These are phyloP conservation scores for Gorsachius goisagi DNA, from an alignment of 2,113 vertebrate genomes.

Conservation along the genomic window DNA sequence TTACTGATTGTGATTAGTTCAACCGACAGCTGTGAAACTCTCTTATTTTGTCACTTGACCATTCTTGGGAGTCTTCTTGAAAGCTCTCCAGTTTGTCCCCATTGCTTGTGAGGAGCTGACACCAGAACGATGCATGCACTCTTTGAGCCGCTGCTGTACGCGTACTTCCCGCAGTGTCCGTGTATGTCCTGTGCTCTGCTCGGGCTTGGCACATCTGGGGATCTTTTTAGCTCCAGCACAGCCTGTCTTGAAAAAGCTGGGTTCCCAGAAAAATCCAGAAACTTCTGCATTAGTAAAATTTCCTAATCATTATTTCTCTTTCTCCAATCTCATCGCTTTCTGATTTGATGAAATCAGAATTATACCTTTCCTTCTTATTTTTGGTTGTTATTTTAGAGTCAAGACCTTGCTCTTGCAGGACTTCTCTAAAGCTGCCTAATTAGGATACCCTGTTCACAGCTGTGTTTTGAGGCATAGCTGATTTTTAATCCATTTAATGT, in stretches of 20 bases:
- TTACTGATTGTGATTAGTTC: background rate
- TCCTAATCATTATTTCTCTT: background rate
- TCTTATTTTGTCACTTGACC: background rate
- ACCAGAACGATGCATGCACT: background rate
- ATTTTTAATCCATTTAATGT: background rate
- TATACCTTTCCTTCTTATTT: background rate
- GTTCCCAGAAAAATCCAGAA: background rate
- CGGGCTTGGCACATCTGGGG: no score
- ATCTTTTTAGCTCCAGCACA: no score
- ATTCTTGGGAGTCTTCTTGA: background rate
- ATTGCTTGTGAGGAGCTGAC: background rate
- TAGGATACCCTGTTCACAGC: background rate
- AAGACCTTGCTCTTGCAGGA: background rate
- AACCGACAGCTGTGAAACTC: background rate
- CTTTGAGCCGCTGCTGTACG: background rate
- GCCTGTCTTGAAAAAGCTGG: background rate
- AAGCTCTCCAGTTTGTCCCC: background rate
- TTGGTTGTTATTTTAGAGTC: background rate
- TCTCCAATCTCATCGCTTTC: background rate
- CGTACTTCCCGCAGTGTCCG: rapidly evolving
- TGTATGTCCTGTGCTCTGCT: background rate
- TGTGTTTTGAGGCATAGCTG: background rate
- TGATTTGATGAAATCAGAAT: background rate
- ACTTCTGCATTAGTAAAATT: no score
- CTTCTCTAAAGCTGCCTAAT: background rate